Percentiles rank a stretch among this genome's conserved stretches.
Evolutionary conservation across 2,888 invertebrate genomes (phyloP).

Genomic region (Idaea aversata): DNA sequence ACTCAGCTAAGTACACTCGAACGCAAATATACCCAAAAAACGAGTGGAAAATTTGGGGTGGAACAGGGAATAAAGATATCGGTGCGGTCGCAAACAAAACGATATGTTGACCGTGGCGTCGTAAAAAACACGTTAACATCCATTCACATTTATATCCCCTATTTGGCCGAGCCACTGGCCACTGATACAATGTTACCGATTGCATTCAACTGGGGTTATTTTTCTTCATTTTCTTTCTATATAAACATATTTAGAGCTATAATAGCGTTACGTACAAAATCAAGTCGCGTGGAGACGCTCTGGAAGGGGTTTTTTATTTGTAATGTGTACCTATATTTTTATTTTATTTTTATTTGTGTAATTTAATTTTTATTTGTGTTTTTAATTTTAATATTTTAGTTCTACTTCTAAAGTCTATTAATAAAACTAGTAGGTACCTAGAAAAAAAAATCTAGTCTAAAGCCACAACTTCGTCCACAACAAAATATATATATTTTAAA

Average conservation of each 20-base stretch:
- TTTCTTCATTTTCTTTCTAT: background rate
- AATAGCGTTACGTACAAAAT: slow-evolving; percentile 11
- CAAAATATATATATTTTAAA: no score
- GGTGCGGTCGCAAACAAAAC: slow-evolving; percentile 72
- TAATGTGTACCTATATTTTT: no score
- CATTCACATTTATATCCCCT: slow-evolving; percentile 78
- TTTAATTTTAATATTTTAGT: no score
- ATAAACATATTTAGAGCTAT: background rate
- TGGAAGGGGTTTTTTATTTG: no score
- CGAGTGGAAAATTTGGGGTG: slow-evolving; percentile 57
- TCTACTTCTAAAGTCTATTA: no score
- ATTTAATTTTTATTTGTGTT: no score
- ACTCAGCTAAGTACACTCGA: background rate
- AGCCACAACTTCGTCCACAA: no score
- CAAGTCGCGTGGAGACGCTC: no score
- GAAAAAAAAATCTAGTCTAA: no score
- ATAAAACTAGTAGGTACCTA: no score
- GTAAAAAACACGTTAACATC: slow-evolving; percentile 81
- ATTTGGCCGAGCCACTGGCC: slow-evolving; percentile 67
- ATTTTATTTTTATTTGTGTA: no score
- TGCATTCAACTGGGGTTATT: slow-evolving; percentile 49
- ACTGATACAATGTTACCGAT: slow-evolving; percentile 70
- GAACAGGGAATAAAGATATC: slow-evolving; percentile 70
- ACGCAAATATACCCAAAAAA: slow-evolving; percentile 35
- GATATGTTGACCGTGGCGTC: slow-evolving; percentile 72